Conservation (phyloP, 1,140 invertebrate genomes). For the Bombyx mandarina region DNA sequence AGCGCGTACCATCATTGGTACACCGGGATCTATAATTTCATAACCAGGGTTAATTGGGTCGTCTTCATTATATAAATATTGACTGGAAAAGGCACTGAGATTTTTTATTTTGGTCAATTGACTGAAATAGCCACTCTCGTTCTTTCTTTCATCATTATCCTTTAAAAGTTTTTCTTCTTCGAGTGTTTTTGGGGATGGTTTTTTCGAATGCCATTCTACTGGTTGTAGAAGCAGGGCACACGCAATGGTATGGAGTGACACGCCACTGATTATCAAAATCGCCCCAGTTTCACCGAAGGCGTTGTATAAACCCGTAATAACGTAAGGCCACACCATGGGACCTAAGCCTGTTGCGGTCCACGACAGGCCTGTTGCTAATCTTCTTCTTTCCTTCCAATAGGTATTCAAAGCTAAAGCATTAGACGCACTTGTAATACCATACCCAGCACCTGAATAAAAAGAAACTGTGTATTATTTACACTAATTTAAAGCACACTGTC, state of each 20-base stretch:
- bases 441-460: slow-evolving; percentile 67
- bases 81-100: slow-evolving; percentile 73
- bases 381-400: slow-evolving; percentile 73
- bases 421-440: slow-evolving; percentile 74
- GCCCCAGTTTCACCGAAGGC: slow-evolving; percentile 72
- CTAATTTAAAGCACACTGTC: neutral
- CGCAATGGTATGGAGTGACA: slow-evolving; percentile 72
- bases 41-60: slow-evolving; percentile 73
- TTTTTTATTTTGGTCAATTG: slow-evolving; percentile 55
- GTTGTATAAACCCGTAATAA: slow-evolving; percentile 69
- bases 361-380: slow-evolving; percentile 72
- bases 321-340: slow-evolving; percentile 71
- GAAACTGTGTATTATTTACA: neutral
- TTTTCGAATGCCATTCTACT: slow-evolving; percentile 74
- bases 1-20: slow-evolving; percentile 75
- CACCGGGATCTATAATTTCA: slow-evolving; percentile 76
- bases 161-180: slow-evolving; percentile 42
- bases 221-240: slow-evolving; percentile 75
- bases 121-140: slow-evolving; percentile 54
- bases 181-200: slow-evolving; percentile 21
- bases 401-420: slow-evolving; percentile 74
- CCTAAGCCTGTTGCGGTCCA: slow-evolving; percentile 74
- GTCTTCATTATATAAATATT: slow-evolving; percentile 78
- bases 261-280: slow-evolving; percentile 72
- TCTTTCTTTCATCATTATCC: slow-evolving; percentile 25